Evolutionary conservation across 1,140 invertebrate genomes (phyloP), one percentile per base, ranked within the genome.

Genomic region (Drosophila sproati): DNA sequence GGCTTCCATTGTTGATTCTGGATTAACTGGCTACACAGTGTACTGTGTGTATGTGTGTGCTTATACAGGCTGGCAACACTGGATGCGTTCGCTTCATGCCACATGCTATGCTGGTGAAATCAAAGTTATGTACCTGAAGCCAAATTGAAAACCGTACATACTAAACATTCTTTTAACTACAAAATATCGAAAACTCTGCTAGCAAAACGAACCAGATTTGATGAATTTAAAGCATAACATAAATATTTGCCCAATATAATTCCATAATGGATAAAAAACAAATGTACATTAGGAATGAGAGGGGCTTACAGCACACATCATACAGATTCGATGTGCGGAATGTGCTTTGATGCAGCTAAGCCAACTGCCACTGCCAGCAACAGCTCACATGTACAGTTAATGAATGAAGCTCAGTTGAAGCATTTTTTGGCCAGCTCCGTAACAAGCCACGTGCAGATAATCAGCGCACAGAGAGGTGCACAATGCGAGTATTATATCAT

Each of bases 221-320:
- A 35, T 31, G 28, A 35, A 74, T 68, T 69, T 56, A 34, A 55
- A 39, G 39, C 59, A 81, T 76, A 47, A 75, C 80, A 86, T 86
- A 86, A 86, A 86, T 87, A 87, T 86, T 86, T 86, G 50, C 37
- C 57, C 80, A 75, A 80, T 79, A 67, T 50, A 69, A 76, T 78
- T n/a, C 10, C 10, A 43, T 4, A 43, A 41, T 41, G 39, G 39
- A 10, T 4, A 4, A 3, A 54, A 29, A 62, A 39, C 31, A 34
- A 28, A n/a, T 37, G 48, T 43, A 39, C 68, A 76, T 67, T 70
- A 51, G 43, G 32, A 63, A 73, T 77, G 60, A 39, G 55, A 55
- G 63, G 3, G 39, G 32, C n/a, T n/a, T n/a, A 43, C 20, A 20
- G 20, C 12, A 12, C 12, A 12, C 12, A 12, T 12, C 12, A 47